Base-by-base conservation (phyloP, 2,888 invertebrate species). In the Bhutanitis thaidina region DNA sequence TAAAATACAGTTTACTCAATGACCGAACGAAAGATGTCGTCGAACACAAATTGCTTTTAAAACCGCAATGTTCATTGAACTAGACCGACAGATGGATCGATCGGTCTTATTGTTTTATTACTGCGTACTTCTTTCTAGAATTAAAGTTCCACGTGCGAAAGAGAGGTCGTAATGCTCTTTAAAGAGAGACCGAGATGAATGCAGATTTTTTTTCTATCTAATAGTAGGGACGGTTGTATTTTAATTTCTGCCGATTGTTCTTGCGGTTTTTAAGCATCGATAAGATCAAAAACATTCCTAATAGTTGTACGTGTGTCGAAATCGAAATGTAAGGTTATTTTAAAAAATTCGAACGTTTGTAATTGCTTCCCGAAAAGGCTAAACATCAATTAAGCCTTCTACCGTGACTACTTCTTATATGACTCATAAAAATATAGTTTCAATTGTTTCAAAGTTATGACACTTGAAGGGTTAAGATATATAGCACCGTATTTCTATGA, bases 11-110 rank as follows among this genome's bases (percentile, higher is more conserved):
- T 66, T 65, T 51, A 59, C 8, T 44, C 0, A 4, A 0, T 38
- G 49, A 49, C 52, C 52, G 59, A 61, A 54, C 57, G 25, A 52
- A 55, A 66, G 69, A 63, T 71, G 74, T 72, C 71, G 69, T 63
- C 67, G 62, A 52, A 52, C 69, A 66, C 61, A 69, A 71, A 74
- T 72, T 68, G 62, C 61, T 57, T 51, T 58, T 32, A 29, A n/a
- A 54, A 69, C 70, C 72, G 63, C 75, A 71, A 64, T 67, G 69
- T 58, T 68, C 71, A 71, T 34, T 67, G 70, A 66, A 55, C 68
- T 67, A 66, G 61, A 64, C 52, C 54, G 64, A 61, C 72, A 74
- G 74, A 74, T 69, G 68, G 64, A 65, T 64, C 55, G 62, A 62
- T 64, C 55, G 61, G 62, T 59, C 55, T 63, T 64, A 68, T 67